Evolutionary conservation across 2,797 vertebrate species (phyloP), one percentile per base, ranked within the genome.

Genomic region (Cynodonichthys magdalenae): DNA sequence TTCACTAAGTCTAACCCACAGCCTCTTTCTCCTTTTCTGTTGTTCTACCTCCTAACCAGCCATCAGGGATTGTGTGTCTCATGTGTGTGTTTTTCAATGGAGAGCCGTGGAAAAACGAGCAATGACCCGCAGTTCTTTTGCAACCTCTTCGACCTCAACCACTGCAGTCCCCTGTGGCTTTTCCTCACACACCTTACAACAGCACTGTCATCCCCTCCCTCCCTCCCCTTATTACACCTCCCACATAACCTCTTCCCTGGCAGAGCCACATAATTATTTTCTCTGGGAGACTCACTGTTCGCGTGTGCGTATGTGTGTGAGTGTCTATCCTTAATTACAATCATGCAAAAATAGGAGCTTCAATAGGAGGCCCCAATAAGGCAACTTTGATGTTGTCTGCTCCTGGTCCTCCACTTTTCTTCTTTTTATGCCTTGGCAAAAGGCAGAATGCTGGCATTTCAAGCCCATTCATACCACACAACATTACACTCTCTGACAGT

Each of bases 291-390:
- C 74, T 63, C 51, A 57, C 71, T 63, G 70, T 77, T 74, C 31
- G 63, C 36, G 12, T 60, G 71, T 18, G 65, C 36, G 15, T 60
- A 69, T 18, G 24, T 49, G 72, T 84, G 34, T 34, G 34, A 8
- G 24, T 45, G 72, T 84, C 82, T 88, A 89, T 90, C 90, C 91
- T 91, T 92, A 91, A 93, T 92, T 91, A 90, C 85, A 86, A 90
- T 85, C 73, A 66, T 77, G 71, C 71, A 78, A 75, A 82, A 48
- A 31, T 36, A 59, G 69, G 41, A 66, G 70, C 66, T 74, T 71
- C 45, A 71, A 64, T 70, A 74, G 80, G 66, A 77, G 71, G 67
- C 64, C 69, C 47, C 53, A 27, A 60, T 48, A 48, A n/a, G 51
- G 28, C 53, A 27, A 61, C 78, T 89, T 90, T 90, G 79, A 87